Base-by-base conservation (phyloP, 2,113 vertebrate species). In the Arenaria interpres region DNA sequence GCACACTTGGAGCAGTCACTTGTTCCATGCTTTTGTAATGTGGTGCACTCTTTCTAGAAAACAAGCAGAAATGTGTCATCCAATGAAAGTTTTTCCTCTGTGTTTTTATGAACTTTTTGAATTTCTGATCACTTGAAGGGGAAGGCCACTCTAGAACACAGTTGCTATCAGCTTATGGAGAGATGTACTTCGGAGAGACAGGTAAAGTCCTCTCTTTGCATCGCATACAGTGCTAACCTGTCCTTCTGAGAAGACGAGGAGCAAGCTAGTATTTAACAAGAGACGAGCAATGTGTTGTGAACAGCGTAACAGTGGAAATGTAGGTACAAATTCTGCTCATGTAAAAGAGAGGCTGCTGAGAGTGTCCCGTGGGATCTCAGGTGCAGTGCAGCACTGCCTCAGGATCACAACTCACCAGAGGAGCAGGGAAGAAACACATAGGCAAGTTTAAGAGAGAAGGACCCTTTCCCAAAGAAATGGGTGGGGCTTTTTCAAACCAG, bases 311-410 rank as follows among this genome's bases (percentile, higher is more conserved):
- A n/a, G 23, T n/a, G 56, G 35, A 80, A 75, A 74, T 25, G 35
- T 7, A 46, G 30, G 8, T 64, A 37, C 22, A 19, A 50, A 43
- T 63, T 74, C 39, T 62, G 21, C 12, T 85, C 16, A 19, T 0
- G 4, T 53, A 35, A 43, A 62, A 72, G 19, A 57, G 53, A 41
- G 4, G 27, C 32, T 68, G 30, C 27, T 63, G 33, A 48, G 46
- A 56, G 56, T 6, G 17, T 83, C 64, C 78, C 14, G 3, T 24
- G 46, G n/a, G 14, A 27, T 45, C 57, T 45, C 54, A 30, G 27
- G 27, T 12, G 10, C 22, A 35, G 17, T 12, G 43, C 0, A 1
- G 19, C 37, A 5, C 54, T 50, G 33, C 19, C 25, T 6, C 23
- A 45, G 12, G 59, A 59, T 57, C 75, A 78, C 74, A 80, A n/a